Evolutionary conservation across 2,797 vertebrate species (phyloP), one percentile per base, ranked within the genome.

Genomic region (Spheniscus humboldti): DNA sequence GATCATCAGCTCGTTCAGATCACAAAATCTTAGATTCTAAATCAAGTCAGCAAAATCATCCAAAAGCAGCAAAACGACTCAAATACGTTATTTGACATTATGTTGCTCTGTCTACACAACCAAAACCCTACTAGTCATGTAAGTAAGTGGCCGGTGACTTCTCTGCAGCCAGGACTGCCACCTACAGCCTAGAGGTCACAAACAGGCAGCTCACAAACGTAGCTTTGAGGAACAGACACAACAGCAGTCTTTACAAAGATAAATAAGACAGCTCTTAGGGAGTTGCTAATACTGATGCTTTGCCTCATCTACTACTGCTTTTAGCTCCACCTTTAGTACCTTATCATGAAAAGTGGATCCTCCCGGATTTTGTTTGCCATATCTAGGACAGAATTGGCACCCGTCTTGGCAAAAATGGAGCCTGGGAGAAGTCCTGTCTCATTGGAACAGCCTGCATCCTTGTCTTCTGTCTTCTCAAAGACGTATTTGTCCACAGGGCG

Each of bases 301-400:
- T 43, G n/a, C 45, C 55, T 39, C 39, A 10, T 10, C 37, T 13
- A 7, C 17, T 7, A 4, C 55, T 8, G 28, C 31, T 24, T n/a
- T 52, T 28, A 55, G 28, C 11, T 9, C 33, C 13, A 11, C 10
- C 4, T n/a, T 30, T 18, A 20, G 60, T 53, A 99, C 99, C 99
- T 98, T 96, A 99, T 99, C 95, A 98, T 98, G 97, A 99, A 99
- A 16, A 99, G 98, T 0, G 99, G 99, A 81, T 99, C 99, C 94
- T 99, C 99, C 6, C 99, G 98, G 95, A 99, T 99, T 88, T 99
- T 99, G 93, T 98, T 99, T 73, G 99, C 99, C 97, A 99, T 97
- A 92, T 99, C 99, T 5, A 99, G 98, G 93, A 93, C 98, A 13
- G 99, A 99, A 9, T 98, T 98, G 25, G 99, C 98, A 25, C 98